These are phyloP conservation scores for Trilocha varians DNA, from an alignment of 2,888 invertebrate genomes.

Conservation along the genomic window DNA sequence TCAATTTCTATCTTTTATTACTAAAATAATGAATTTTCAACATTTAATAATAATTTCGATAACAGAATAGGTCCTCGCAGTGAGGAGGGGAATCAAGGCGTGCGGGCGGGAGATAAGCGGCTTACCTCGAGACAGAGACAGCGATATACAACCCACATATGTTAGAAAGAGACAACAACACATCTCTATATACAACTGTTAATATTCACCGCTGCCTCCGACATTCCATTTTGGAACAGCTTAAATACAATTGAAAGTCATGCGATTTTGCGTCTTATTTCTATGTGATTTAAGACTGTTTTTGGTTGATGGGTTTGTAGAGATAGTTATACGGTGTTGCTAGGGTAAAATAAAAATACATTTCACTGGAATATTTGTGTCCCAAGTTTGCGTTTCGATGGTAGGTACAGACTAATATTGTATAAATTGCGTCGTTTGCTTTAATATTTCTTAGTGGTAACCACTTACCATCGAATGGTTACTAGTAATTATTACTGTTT, in stretches of 20 bases:
- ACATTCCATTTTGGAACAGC: not conserved
- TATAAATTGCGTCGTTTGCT: no score
- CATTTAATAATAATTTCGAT: conserved; percentile 24
- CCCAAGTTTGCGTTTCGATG: conserved; percentile 57
- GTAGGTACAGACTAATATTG: no score
- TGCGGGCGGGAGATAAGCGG: conserved; percentile 71
- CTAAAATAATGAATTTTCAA: no score
- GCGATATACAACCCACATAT: conserved; percentile 16
- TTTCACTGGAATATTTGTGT: conserved; percentile 67
- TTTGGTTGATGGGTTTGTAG: conserved; percentile 13
- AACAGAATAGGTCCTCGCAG: conserved; percentile 58
- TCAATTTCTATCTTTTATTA: no score
- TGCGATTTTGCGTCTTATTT: conserved; percentile 18
- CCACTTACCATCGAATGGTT: no score
- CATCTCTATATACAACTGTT: conserved; percentile 61
- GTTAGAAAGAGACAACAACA: conserved; percentile 35
- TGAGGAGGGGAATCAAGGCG: conserved; percentile 47
- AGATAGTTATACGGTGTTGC: conserved; percentile 32
- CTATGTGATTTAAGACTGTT: conserved; percentile 12
- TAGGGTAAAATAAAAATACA: conserved; percentile 66
- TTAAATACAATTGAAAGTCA: not conserved
- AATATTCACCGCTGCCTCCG: conserved; percentile 29
- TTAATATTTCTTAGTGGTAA: no score
- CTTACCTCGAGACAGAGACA: conserved; percentile 62
- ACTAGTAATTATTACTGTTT: no score